Conservation (phyloP, 2,113 vertebrate species). For the Raja brachyura region DNA sequence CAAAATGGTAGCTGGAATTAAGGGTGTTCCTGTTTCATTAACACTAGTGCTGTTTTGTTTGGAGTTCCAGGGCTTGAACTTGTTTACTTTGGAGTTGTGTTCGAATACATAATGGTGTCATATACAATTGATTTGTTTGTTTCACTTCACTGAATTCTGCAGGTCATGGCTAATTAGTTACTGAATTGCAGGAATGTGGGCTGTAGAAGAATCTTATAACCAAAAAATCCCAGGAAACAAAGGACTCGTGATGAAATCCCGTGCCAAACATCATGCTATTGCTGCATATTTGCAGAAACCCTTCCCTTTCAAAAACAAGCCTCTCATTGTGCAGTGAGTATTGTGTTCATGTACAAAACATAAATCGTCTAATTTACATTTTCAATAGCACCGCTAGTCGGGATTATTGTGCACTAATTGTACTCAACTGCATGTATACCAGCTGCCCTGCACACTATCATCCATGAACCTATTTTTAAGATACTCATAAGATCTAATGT, state of each 20-base stretch:
- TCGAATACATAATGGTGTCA: not conserved
- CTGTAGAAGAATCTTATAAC: slow-evolving; percentile 43
- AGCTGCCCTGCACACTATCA: not conserved
- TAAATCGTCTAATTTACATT: not conserved
- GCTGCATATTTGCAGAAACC: slow-evolving; percentile 41
- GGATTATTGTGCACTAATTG: not conserved
- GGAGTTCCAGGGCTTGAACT: too few species aligned
- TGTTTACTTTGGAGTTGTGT: not conserved
- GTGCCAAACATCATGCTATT: slow-evolving; percentile 47
- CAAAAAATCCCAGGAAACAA: slow-evolving; percentile 41
- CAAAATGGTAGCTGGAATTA: not conserved
- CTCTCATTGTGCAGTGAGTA: slow-evolving; percentile 49
- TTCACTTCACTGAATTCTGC: not conserved
- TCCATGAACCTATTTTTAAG: not conserved
- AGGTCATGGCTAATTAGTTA: not conserved
- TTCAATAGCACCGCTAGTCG: not conserved
- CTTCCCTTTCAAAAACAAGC: slow-evolving; percentile 44
- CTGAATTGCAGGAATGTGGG: slow-evolving; percentile 45
- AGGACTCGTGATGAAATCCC: slow-evolving; percentile 49
- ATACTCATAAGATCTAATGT: not conserved
- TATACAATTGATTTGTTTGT: not conserved
- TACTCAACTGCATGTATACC: not conserved
- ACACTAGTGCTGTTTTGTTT: too few species aligned
- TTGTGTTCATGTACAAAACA: not conserved
- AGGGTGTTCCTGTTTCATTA: not conserved